A percentile compares a stretch with the other conserved stretches of the same genome.
Evolutionary conservation across 2,113 vertebrate species (phyloP).

Genomic region (Crotalus horridus): DNA sequence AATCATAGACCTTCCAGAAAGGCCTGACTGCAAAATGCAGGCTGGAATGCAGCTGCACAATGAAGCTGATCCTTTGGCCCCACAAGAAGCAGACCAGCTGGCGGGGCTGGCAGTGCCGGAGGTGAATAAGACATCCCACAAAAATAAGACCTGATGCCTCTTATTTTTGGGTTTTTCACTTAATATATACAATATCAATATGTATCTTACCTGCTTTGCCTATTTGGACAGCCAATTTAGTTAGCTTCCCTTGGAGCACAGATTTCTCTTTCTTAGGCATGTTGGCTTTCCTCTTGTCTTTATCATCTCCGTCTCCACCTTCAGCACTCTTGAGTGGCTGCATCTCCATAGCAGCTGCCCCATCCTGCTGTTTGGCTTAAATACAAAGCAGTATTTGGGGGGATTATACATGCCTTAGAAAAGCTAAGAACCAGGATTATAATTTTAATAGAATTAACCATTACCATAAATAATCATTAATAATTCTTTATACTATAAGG

Average conservation of each 20-base stretch:
- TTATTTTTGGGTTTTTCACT: neutral
- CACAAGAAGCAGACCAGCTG: no score
- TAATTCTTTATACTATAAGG: neutral
- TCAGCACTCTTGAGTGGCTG: conserved; percentile 97
- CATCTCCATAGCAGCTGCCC: conserved; percentile 99
- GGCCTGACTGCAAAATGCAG: no score
- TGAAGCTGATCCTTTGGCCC: no score
- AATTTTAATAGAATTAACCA: neutral
- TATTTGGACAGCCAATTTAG: conserved; percentile 97
- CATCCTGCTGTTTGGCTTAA: conserved; percentile 96
- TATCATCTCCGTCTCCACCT: conserved; percentile 90
- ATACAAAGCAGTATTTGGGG: conserved; percentile 25
- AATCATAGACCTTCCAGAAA: no score
- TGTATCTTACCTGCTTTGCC: conserved; percentile 89
- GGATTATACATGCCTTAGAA: neutral
- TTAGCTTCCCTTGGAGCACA: conserved; percentile 97
- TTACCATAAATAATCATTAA: neutral
- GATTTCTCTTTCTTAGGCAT: conserved; percentile 97
- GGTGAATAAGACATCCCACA: no score
- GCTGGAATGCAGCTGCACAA: no score
- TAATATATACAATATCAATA: neutral
- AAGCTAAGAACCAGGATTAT: neutral
- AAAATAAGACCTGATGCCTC: no score
- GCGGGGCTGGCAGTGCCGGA: no score
- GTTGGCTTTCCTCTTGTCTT: conserved; percentile 89